Conservation (phyloP, 2,888 invertebrate genomes). For the Pachliopta kotzebuea region DNA sequence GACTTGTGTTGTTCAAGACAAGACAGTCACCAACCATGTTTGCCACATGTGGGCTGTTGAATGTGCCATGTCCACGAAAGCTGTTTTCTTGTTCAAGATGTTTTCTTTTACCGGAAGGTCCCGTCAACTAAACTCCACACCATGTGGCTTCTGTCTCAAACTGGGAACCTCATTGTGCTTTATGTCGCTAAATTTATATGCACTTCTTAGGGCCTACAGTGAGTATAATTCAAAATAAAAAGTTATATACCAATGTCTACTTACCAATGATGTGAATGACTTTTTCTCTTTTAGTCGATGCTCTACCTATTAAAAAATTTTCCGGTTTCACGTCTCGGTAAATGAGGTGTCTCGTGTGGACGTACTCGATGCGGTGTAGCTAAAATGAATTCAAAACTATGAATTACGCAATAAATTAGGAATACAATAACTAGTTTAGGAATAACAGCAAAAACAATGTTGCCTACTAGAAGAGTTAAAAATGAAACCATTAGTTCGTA, state of each 20-base stretch:
- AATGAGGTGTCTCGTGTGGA: slow-evolving; percentile 99
- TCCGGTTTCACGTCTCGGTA: slow-evolving; percentile 99
- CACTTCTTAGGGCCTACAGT: too few relatives aligned
- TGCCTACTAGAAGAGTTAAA: background rate
- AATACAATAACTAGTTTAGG: background rate
- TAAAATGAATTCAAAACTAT: slow-evolving; percentile 74
- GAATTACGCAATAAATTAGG: background rate
- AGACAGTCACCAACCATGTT: too few relatives aligned
- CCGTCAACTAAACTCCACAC: too few relatives aligned
- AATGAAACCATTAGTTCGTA: too few relatives aligned
- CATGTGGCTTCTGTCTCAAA: too few relatives aligned
- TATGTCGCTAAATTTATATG: too few relatives aligned
- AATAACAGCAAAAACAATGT: background rate
- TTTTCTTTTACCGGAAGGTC: too few relatives aligned
- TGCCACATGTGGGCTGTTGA: too few relatives aligned
- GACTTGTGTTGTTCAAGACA: too few relatives aligned
- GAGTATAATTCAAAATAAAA: background rate
- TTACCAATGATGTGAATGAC: slow-evolving; percentile 98
- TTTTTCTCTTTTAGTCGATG: slow-evolving; percentile 98
- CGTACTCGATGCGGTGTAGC: slow-evolving; percentile 99
- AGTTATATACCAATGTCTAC: slow-evolving; percentile 40
- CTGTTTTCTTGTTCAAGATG: too few relatives aligned
- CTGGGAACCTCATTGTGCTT: too few relatives aligned
- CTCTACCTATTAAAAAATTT: slow-evolving; percentile 99
- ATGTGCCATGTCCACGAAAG: too few relatives aligned